Evolutionary conservation across 2,113 vertebrate genomes (phyloP).

Genomic region (Casuarius casuarius): DNA sequence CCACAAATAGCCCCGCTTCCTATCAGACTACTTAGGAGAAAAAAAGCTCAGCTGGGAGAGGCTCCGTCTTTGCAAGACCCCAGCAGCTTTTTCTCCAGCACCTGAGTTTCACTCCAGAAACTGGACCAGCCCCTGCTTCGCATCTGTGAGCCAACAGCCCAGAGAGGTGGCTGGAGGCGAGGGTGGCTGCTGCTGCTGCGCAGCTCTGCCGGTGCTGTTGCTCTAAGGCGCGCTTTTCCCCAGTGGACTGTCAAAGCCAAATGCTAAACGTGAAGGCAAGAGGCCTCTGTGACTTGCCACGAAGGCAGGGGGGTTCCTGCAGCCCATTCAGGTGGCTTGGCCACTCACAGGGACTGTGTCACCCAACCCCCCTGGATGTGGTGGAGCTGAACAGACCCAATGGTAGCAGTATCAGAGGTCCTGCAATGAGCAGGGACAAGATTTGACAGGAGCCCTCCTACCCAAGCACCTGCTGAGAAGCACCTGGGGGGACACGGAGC

Average conservation of each 20-base stretch:
- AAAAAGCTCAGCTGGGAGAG: not conserved
- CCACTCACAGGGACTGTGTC: not conserved
- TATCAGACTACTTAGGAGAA: not conserved
- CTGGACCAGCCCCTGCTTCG: accelerated
- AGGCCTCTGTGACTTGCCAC: not conserved
- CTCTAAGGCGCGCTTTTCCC: not conserved
- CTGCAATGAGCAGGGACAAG: too few relatives aligned
- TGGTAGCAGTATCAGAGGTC: too few relatives aligned
- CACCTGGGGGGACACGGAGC: too few relatives aligned
- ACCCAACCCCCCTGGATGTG: too few relatives aligned
- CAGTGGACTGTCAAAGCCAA: not conserved
- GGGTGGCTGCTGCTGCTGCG: not conserved
- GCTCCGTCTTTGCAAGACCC: not conserved
- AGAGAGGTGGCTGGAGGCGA: not conserved
- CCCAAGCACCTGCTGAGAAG: too few relatives aligned
- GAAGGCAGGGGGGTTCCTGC: not conserved
- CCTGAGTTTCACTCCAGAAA: not conserved
- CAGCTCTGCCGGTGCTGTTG: not conserved
- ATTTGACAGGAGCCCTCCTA: too few relatives aligned
- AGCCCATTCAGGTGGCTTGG: not conserved
- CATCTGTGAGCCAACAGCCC: not conserved
- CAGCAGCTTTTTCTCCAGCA: not conserved
- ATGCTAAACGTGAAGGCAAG: not conserved
- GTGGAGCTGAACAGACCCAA: too few relatives aligned
- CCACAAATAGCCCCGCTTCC: not conserved